Evolutionary conservation across 2,113 vertebrate genomes (phyloP), one percentile per base, ranked within the genome.

Genomic region (Brachyhypopomus gauderio): DNA sequence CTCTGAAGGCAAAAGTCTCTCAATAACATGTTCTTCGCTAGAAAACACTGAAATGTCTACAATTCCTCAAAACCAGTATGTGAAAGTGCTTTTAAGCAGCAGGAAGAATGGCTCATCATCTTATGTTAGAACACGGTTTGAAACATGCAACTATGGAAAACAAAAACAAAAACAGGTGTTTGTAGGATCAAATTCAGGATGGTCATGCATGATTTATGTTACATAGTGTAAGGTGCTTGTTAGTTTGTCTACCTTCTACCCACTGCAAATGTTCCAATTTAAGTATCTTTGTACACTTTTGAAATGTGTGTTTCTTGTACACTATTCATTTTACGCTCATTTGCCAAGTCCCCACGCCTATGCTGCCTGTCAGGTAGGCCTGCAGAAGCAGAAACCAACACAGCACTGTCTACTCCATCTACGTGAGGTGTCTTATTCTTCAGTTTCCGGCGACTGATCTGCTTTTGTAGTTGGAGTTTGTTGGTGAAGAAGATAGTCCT

Each of bases 401-500:
- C 27, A 67, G 6, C 36, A 41, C 20, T 22, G 36, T 12, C 36
- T 52, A 14, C 45, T 52, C 45, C 52, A n/a, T 9, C 55, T 3
- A 20, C 4, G 30, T 16, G 5, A 22, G 73, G 7, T 48, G n/a
- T 36, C 2, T 66, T 23, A 59, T 80, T n/a, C 73, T 63, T 88
- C 36, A 91, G 85, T 41, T 82, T 91, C 75, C 88, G 92, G 82
- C 88, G 93, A 48, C 83, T 88, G 74, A 95, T 92, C 63, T 92
- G 86, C 84, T 90, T 92, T 92, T 94, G 95, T 16, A 95, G 92
- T 81, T 95, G 94, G 25, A 95, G 84, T 81, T 92, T 94, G 86
- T 89, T 92, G 83, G 93, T 94, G 84, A 95, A 95, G 88, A 94
- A 97, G 62, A 95, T 66, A 36, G 80, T 75, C 45, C 92, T 94